phyloP scores from a whole-genome alignment of 2,888 invertebrate species.

The Strigamia maritima region DNA sequence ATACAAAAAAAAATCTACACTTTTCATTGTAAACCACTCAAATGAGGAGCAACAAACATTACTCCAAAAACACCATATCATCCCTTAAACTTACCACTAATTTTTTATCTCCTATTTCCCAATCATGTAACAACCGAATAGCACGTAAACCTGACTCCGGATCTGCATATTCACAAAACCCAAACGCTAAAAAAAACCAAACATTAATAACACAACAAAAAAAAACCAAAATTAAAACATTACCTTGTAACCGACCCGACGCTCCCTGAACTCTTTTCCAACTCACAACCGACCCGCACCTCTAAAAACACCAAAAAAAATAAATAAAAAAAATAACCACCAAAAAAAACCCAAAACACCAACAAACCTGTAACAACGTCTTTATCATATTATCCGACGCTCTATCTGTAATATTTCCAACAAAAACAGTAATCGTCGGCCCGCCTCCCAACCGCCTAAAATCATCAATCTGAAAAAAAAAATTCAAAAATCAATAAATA shows the following conservation, averaged over 20 bases:
- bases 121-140: conserved; percentile 85
- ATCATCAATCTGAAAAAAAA: no score
- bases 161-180: conserved; percentile 94
- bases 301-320: conserved; percentile 52
- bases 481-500: no score
- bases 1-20: no score
- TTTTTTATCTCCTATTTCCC: conserved; percentile 86
- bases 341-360: conserved; percentile 22
- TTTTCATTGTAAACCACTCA: no score
- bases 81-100: conserved; percentile 74
- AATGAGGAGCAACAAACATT: neutral
- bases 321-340: neutral
- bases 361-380: conserved; percentile 67
- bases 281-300: conserved; percentile 89
- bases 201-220: conserved; percentile 9
- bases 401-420: conserved; percentile 92
- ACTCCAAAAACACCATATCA: neutral
- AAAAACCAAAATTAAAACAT: neutral
- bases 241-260: conserved; percentile 60
- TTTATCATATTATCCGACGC: conserved; percentile 94
- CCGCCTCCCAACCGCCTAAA: conserved; percentile 54
- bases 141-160: conserved; percentile 94
- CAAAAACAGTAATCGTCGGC: conserved; percentile 94
- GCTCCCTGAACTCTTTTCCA: conserved; percentile 93
- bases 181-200: conserved; percentile 66